Percentiles rank a stretch among this genome's conserved stretches.
Evolutionary conservation across 2,888 invertebrate genomes (phyloP).

Genomic region (Onchidella celtica): DNA sequence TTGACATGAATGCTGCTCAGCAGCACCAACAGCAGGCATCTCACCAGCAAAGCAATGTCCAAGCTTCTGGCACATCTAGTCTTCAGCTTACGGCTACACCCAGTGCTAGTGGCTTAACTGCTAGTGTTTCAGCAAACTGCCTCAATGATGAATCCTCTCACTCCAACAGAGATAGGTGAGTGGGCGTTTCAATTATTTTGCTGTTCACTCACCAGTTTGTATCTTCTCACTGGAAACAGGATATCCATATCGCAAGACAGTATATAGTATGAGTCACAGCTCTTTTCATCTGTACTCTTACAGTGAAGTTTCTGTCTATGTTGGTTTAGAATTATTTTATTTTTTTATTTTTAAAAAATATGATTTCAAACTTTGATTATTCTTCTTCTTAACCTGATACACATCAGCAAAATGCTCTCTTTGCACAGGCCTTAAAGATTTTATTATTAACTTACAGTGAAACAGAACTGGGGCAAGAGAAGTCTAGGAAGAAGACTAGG

Average conservation of each 20-base stretch:
- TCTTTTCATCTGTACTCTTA: no score
- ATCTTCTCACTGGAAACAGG: no score
- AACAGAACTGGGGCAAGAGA: slow-evolving; percentile 70
- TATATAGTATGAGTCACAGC: no score
- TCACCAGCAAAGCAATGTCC: slow-evolving; percentile 42
- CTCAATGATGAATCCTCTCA: slow-evolving; percentile 60
- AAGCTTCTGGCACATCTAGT: slow-evolving; percentile 42
- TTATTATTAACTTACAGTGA: no score
- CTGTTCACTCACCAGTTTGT: no score
- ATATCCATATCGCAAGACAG: no score
- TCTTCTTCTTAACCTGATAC: background rate
- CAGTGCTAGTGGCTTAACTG: slow-evolving; percentile 45
- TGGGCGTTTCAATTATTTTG: background rate
- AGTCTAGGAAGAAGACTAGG: slow-evolving; percentile 67
- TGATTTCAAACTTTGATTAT: no score
- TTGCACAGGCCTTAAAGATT: background rate
- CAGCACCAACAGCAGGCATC: slow-evolving; percentile 57
- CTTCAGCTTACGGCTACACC: slow-evolving; percentile 50
- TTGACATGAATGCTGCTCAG: slow-evolving; percentile 70
- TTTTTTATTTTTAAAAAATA: no score
- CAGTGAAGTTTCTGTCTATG: no score
- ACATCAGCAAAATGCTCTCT: background rate
- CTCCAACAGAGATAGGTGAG: slow-evolving; percentile 59
- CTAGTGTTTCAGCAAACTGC: slow-evolving; percentile 56
- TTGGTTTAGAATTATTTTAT: no score